Conservation (phyloP, 64 coral and sea anemone species). For the Dendrophyllia cribrosa region DNA sequence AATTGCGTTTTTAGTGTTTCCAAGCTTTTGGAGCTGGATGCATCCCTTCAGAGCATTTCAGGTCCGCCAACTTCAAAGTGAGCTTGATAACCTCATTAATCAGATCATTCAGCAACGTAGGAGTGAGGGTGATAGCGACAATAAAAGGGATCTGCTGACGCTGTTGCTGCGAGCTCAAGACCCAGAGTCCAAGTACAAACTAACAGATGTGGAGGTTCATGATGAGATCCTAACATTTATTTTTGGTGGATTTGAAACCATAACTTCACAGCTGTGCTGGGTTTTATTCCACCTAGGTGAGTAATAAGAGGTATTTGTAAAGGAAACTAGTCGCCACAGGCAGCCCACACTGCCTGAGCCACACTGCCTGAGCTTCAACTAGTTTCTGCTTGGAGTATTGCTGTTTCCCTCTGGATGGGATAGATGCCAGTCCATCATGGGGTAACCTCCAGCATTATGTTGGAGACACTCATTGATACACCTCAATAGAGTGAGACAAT, state of each 20-base stretch:
- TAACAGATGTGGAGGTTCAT: conserved; percentile 65
- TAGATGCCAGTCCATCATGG: too few relatives aligned
- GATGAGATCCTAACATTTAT: conserved; percentile 81
- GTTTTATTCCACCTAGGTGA: conserved; percentile 69
- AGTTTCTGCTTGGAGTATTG: too few relatives aligned
- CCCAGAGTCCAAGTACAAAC: conserved; percentile 57
- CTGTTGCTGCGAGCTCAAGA: conserved; percentile 55
- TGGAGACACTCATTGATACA: too few relatives aligned
- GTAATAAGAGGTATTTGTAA: neutral
- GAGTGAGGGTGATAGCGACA: conserved; percentile 30
- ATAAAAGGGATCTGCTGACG: conserved; percentile 48
- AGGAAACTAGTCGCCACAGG: too few relatives aligned
- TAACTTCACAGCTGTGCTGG: conserved; percentile 74
- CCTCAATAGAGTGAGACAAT: too few relatives aligned
- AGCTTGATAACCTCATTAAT: conserved; percentile 45
- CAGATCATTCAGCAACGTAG: conserved; percentile 57
- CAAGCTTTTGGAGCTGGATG: conserved; percentile 58
- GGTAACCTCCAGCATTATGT: too few relatives aligned
- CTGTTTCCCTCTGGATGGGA: too few relatives aligned
- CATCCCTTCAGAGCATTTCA: conserved; percentile 50
- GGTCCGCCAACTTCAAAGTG: conserved; percentile 4
- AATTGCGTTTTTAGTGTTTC: conserved; percentile 20
- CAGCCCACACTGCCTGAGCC: too few relatives aligned
- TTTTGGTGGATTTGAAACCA: conserved; percentile 81
- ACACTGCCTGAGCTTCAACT: too few relatives aligned